Conservation (phyloP, 2,113 vertebrate genomes). For the Ovis canadensis region DNA sequence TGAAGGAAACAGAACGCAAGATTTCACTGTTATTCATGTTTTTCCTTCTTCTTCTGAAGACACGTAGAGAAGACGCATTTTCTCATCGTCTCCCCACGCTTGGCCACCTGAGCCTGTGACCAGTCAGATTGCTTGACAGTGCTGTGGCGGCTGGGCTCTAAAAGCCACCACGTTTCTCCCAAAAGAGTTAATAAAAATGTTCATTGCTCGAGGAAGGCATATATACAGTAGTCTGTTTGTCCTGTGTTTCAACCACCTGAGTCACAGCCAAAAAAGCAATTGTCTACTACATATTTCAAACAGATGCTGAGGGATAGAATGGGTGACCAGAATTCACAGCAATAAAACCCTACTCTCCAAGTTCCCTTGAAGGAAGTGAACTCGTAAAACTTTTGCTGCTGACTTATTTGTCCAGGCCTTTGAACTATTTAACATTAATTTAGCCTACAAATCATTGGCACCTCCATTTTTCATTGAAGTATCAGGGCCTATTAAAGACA, state of each 20-base stretch:
- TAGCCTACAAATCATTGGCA: constrained; percentile 79
- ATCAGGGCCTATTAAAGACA: constrained; percentile 75
- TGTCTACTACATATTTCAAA: constrained; percentile 90
- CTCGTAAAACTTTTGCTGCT: constrained; percentile 82
- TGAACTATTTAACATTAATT: constrained; percentile 83
- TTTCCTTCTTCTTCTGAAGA: constrained; percentile 68
- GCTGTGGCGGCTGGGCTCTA: constrained; percentile 68
- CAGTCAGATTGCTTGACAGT: constrained; percentile 74
- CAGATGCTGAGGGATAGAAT: constrained; percentile 89
- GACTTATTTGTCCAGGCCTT: constrained; percentile 82
- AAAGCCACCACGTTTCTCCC: constrained; percentile 74
- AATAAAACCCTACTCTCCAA: constrained; percentile 81
- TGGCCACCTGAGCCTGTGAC: constrained; percentile 79
- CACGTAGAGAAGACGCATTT: constrained; percentile 70
- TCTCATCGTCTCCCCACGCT: constrained; percentile 62
- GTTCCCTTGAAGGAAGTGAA: constrained; percentile 81
- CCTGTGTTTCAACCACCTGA: constrained; percentile 89
- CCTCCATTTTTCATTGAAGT: constrained; percentile 78
- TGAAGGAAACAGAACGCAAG: constrained; percentile 76
- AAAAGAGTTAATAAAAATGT: constrained; percentile 80
- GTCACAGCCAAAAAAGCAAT: constrained; percentile 85
- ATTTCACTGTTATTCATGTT: constrained; percentile 27
- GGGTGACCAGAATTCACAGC: constrained; percentile 84
- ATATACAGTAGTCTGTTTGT: constrained; percentile 86
- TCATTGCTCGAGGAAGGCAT: constrained; percentile 83